A percentile compares a stretch with the other conserved stretches of the same genome.
phyloP scores from a whole-genome alignment of 2,888 invertebrate species.

The Caenorhabditis japonica region DNA sequence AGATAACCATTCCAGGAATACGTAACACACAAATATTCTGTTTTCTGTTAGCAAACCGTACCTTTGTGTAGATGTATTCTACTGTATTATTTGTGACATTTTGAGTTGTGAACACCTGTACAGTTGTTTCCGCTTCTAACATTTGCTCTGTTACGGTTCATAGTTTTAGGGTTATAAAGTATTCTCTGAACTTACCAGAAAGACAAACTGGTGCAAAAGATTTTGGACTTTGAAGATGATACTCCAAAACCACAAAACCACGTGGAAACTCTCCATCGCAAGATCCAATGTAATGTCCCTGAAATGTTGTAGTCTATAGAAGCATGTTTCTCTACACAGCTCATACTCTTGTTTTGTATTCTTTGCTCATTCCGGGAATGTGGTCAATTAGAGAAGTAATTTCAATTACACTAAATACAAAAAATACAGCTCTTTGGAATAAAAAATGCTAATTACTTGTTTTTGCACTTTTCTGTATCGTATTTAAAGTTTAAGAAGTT shows the following conservation, averaged over 20 bases:
- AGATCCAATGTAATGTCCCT: slow-evolving; percentile 27
- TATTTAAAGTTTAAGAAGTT: background rate
- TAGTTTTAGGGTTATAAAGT: background rate
- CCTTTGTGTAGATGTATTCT: no score
- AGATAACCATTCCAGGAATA: no score
- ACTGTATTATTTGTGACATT: no score
- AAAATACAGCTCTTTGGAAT: background rate
- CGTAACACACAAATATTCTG: no score
- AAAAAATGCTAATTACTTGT: slow-evolving; percentile 2
- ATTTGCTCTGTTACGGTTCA: no score
- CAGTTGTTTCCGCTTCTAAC: no score
- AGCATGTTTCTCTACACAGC: no score
- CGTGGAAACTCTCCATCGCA: slow-evolving; percentile 3
- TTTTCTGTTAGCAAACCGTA: no score
- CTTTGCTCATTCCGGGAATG: no score
- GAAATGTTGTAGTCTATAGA: background rate
- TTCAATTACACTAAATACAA: background rate
- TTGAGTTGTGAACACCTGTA: no score
- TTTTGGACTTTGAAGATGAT: background rate
- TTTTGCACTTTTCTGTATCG: background rate
- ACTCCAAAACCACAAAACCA: slow-evolving; percentile 15
- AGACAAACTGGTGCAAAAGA: background rate
- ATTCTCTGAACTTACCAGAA: slow-evolving; percentile 6
- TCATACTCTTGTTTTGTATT: no score
- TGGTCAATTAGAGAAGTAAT: background rate